Percentiles rank a stretch among this genome's conserved stretches.
Evolutionary conservation across 2,888 invertebrate genomes (phyloP).

Genomic region (Hedychridium roseum): DNA sequence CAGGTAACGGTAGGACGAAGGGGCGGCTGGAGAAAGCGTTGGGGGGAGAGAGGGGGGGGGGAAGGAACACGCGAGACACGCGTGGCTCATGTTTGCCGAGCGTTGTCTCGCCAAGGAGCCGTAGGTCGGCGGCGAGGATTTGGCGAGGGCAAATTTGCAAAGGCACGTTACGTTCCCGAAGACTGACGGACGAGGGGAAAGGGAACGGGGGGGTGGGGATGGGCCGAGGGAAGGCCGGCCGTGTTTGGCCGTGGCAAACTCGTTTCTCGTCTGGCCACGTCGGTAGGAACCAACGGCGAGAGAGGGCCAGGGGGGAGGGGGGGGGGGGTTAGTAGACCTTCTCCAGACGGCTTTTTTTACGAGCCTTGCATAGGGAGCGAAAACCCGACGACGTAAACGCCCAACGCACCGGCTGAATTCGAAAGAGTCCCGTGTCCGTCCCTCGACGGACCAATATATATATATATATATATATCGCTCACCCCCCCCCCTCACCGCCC

Average conservation of each 20-base stretch:
- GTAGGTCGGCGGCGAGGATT: conserved; percentile 20
- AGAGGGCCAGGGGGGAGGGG: no score
- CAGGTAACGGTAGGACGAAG: no score
- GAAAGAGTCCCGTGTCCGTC: conserved; percentile 8
- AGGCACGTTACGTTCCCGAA: conserved; percentile 32
- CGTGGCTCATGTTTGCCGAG: no score
- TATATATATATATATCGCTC: conserved; percentile 9
- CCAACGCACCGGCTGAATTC: conserved; percentile 22
- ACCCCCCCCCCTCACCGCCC: no score
- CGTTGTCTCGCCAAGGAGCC: no score
- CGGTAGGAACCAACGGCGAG: no score
- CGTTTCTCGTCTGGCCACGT: conserved; percentile 13
- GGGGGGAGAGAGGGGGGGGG: no score
- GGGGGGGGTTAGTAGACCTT: no score
- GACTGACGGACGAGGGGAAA: conserved; percentile 16
- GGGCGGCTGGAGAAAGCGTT: no score
- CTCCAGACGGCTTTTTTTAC: conserved; percentile 39
- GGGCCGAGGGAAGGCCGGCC: conserved; percentile 8
- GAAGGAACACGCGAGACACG: no score
- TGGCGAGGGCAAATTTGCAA: conserved; percentile 33
- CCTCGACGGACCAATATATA: conserved; percentile 6
- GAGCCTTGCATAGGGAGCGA: conserved; percentile 27
- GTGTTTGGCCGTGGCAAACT: conserved; percentile 28
- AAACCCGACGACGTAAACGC: conserved; percentile 21
- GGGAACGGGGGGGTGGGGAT: conserved; percentile 13